These are phyloP conservation scores for Rhombomys opimus DNA, from an alignment of 2,113 vertebrate genomes.

Conservation along the genomic window DNA sequence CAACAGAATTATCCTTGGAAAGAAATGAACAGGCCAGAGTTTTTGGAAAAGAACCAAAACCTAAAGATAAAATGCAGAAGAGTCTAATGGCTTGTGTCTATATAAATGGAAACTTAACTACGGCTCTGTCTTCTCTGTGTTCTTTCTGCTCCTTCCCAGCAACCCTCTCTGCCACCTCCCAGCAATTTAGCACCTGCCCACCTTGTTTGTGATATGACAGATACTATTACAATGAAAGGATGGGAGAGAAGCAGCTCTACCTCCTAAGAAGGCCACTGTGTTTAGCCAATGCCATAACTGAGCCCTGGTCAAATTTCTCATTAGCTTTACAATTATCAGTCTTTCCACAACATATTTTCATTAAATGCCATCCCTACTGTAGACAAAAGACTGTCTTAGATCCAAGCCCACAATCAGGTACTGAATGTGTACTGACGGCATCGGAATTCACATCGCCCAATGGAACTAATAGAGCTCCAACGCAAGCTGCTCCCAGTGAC, in stretches of 20 bases:
- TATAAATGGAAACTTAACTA: constrained; percentile 70
- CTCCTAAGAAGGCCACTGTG: constrained; percentile 56
- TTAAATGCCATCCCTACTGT: neutral
- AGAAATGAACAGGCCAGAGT: constrained; percentile 1
- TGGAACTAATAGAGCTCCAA: neutral
- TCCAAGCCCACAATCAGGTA: neutral
- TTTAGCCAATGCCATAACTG: constrained; percentile 55
- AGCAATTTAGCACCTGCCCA: neutral
- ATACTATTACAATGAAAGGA: neutral
- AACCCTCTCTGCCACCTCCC: neutral
- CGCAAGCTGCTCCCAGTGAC: constrained; percentile 8
- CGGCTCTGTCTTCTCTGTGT: neutral
- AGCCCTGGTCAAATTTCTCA: constrained; percentile 52
- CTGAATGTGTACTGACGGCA: neutral
- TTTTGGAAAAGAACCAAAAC: constrained; percentile 53
- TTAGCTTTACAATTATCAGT: neutral
- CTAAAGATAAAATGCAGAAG: constrained; percentile 53
- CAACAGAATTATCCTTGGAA: constrained; percentile 48
- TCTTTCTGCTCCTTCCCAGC: neutral
- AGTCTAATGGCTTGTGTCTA: constrained; percentile 51
- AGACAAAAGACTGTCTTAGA: constrained; percentile 1
- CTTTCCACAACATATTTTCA: constrained; percentile 49
- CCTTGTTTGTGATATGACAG: neutral
- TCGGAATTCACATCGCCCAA: neutral
- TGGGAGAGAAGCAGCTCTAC: neutral